Conservation (phyloP, 35 echinoderm and acorn worm genomes). For the Apostichopus japonicus region DNA sequence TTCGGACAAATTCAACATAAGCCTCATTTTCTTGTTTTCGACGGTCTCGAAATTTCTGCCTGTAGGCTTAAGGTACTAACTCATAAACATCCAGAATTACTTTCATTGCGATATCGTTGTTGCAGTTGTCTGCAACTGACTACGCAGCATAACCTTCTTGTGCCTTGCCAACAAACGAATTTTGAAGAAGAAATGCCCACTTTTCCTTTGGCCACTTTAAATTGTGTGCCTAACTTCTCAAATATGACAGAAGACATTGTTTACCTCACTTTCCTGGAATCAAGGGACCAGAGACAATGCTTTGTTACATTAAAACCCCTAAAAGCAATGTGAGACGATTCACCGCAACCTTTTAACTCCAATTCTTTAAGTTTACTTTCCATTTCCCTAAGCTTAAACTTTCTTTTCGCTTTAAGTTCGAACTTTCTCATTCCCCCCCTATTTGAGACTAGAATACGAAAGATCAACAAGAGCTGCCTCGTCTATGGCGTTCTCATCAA, state of each 20-base stretch:
- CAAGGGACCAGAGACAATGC: neutral
- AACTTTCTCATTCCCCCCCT: neutral
- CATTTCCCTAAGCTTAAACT: conserved; percentile 1
- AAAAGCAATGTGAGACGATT: neutral
- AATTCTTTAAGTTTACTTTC: neutral
- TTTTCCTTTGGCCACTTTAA: neutral
- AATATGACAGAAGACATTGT: neutral
- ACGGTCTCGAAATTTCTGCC: conserved; percentile 28
- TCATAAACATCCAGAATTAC: neutral
- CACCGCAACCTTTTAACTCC: neutral
- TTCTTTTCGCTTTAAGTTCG: neutral
- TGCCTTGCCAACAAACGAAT: neutral
- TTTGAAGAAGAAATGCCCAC: neutral
- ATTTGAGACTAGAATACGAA: neutral
- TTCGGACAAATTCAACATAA: conserved; percentile 29
- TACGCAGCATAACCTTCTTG: neutral
- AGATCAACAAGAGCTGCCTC: neutral
- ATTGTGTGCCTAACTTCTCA: neutral
- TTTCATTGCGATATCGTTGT: neutral
- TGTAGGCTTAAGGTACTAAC: neutral
- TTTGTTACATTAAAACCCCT: neutral
- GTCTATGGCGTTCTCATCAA: conserved; percentile 16
- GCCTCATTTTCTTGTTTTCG: neutral
- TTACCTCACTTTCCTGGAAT: neutral
- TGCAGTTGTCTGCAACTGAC: neutral